phyloP scores from a whole-genome alignment of 92 coral and sea anemone genomes.

The Diadumene lineata region DNA sequence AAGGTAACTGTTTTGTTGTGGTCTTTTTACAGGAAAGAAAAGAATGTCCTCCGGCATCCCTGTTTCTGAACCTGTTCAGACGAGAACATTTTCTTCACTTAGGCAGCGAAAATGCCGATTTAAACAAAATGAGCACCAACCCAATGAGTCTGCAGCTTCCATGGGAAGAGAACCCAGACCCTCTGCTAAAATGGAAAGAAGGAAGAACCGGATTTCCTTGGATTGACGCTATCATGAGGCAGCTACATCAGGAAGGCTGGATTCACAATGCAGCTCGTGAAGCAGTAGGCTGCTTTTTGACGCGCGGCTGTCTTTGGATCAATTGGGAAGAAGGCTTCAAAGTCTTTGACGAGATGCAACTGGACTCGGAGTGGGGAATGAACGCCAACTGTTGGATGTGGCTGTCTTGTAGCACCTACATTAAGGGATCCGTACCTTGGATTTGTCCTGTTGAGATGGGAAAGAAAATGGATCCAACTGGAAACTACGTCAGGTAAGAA shows the following conservation, averaged over 20 bases:
- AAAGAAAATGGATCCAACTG: conserved; percentile 65
- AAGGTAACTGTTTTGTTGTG: not conserved
- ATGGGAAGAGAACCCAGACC: conserved; percentile 71
- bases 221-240: conserved; percentile 90
- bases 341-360: conserved; percentile 79
- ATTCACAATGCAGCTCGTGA: conserved; percentile 74
- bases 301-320: conserved; percentile 90
- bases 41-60: conserved; percentile 42
- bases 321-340: conserved; percentile 95
- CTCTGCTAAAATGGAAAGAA: conserved; percentile 70
- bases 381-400: conserved; percentile 84
- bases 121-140: conserved; percentile 59
- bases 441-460: conserved; percentile 78
- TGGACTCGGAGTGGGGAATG: conserved; percentile 86
- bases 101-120: conserved; percentile 52
- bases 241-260: conserved; percentile 88
- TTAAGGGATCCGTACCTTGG: conserved; percentile 44
- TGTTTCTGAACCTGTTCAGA: conserved; percentile 55
- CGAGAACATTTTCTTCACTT: conserved; percentile 70
- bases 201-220: conserved; percentile 91
- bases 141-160: conserved; percentile 70
- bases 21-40: conserved; percentile 37
- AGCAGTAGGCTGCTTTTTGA: conserved; percentile 79
- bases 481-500: conserved; percentile 70
- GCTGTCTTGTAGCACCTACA: conserved; percentile 70